A percentile compares a stretch with the other conserved stretches of the same genome.
These are phyloP conservation scores for Gymnothorax reevesii DNA, from an alignment of 2,797 vertebrate species.

Conservation along the genomic window DNA sequence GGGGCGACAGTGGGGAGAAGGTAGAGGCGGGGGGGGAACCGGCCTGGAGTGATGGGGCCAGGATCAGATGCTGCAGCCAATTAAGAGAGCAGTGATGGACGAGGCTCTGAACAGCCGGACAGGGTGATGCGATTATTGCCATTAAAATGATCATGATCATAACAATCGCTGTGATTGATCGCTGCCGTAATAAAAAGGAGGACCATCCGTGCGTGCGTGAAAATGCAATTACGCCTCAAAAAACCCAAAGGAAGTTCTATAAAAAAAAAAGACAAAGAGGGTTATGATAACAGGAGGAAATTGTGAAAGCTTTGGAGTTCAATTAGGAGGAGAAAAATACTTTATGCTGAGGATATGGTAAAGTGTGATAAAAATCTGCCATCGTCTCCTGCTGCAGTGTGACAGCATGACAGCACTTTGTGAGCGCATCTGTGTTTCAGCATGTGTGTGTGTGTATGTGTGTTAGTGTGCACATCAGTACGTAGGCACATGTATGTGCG, in stretches of 20 bases:
- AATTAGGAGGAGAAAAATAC: neutral
- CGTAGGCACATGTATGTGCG: constrained; percentile 46
- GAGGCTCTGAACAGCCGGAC: constrained; percentile 55
- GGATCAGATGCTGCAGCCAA: constrained; percentile 51
- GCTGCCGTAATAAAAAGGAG: constrained; percentile 14
- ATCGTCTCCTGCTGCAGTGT: neutral
- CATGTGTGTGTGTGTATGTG: neutral
- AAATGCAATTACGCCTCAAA: neutral
- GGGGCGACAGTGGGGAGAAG: constrained; percentile 21
- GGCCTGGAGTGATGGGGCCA: constrained; percentile 15
- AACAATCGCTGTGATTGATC: constrained; percentile 64
- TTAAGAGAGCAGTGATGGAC: constrained; percentile 53
- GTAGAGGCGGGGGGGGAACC: neutral
- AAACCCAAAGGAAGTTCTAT: neutral
- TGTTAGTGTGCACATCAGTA: constrained; percentile 25
- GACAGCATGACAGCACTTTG: too few relatives aligned
- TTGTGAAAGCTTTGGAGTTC: neutral
- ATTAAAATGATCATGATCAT: constrained; percentile 64
- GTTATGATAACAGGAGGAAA: constrained; percentile 53
- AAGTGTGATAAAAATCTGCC: neutral
- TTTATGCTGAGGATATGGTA: neutral
- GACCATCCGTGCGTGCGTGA: neutral
- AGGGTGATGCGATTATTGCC: constrained; percentile 55
- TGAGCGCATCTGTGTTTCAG: neutral
- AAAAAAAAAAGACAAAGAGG: neutral